phyloP scores from a whole-genome alignment of 2,888 invertebrate genomes.

The Eupeodes latifasciatus region DNA sequence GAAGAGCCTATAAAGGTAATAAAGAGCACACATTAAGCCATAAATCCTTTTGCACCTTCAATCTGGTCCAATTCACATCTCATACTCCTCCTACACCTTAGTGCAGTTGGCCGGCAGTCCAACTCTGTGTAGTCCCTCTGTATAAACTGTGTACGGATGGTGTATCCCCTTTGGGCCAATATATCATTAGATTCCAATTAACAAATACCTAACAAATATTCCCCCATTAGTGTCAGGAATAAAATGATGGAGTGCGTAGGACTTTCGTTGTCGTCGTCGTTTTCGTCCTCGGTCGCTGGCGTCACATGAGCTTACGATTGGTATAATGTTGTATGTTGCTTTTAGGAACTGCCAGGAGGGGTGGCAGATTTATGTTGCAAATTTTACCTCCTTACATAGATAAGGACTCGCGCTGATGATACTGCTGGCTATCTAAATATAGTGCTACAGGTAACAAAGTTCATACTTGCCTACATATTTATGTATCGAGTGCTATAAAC shows the following conservation, averaged over 20 bases:
- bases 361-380: conserved; percentile 62
- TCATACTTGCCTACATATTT: background rate
- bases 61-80: background rate
- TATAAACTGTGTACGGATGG: conserved; percentile 13
- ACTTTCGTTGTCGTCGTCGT: background rate
- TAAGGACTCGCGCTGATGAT: background rate
- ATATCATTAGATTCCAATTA: conserved; percentile 76
- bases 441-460: conserved; percentile 43
- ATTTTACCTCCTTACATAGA: conserved; percentile 42
- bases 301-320: background rate
- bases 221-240: conserved; percentile 73
- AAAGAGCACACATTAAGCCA: conserved; percentile 66
- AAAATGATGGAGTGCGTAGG: conserved; percentile 75
- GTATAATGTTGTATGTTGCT: conserved; percentile 29
- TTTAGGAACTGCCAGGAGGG: conserved; percentile 14
- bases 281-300: background rate
- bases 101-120: background rate
- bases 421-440: background rate
- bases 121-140: background rate
- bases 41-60: conserved; percentile 69
- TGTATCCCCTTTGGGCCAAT: conserved; percentile 64
- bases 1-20: conserved; percentile 33
- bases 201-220: conserved; percentile 76
- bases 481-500: conserved; percentile 17
- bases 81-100: background rate